Base-by-base conservation (phyloP, 2,888 invertebrate genomes). In the Electrophaes corylata region DNA sequence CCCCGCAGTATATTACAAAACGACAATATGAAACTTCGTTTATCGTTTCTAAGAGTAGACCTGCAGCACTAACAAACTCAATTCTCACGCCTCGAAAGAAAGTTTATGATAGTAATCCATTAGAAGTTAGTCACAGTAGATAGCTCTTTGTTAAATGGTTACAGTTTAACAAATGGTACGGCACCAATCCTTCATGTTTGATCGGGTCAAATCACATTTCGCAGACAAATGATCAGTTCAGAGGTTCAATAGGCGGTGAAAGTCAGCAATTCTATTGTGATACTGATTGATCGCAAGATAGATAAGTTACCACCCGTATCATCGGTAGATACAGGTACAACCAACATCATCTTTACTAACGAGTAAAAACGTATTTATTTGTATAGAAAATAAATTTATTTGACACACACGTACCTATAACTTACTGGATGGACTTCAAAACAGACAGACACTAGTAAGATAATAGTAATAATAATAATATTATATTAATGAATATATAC, bases 241-340 rank as follows among this genome's bases (percentile, higher is more conserved):
- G 45, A 72, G 70, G 74, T 72, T 77, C 75, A 69, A 76, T 72
- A 73, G 67, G 69, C 68, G 68, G 83, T 78, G 87, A 88, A 86
- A 88, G 87, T 69, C 71, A 62, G 75, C 79, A 83, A 84, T 84
- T 81, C 84, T 73, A 84, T 88, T 88, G 87, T 87, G 72, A 69
- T 64, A 67, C 71, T 77, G 84, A 81, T 83, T 81, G 84, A 86
- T 86, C 72, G 72, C 69, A 60, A 75, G 81, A 83, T 82, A 69
- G 69, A 79, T 85, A 81, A 79, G 74, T 75, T 74, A 71, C 75
- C 76, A 74, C 71, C 75, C 75, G 71, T 79, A 79, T 79, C 81
- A 72, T 73, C 66, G 62, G 45, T 51, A 46, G 62, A 45, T 58
- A 58, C 58, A 53, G 45, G 49, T 58, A 58, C 58, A 49, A 44